Evolutionary conservation across 2,888 invertebrate species (phyloP), one percentile per base, ranked within the genome.

Genomic region (Anorthoa munda): DNA sequence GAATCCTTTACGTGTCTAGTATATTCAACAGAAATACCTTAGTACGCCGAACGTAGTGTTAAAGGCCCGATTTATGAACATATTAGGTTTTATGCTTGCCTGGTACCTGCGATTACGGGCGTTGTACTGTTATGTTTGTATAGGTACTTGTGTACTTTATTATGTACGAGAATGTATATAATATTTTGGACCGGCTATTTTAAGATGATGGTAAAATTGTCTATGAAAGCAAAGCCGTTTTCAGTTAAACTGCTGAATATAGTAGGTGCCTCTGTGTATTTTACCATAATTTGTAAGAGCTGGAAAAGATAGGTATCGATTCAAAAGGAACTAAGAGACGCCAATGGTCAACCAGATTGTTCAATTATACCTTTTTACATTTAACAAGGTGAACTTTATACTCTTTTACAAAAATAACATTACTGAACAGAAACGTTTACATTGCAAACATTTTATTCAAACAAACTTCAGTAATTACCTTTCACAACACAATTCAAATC

Each of bases 51-150:
- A 74, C 79, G 83, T 84, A 82, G 86, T 87, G 86, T 81, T 86
- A 85, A 86, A 88, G 83, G 85, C 82, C 64, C 84, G 86, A 89
- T 89, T 89, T 86, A 88, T 83, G 82, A 68, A 84, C 77, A 79
- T 86, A 86, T 93, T 90, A 86, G 85, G 87, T 92, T 92, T 91
- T 90, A 93, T 90, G 90, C 31, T 78, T 72, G 79, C 89, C 87
- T 89, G 88, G 91, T 88, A 90, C 89, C 85, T 86, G 87, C 83
- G 86, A 89, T 90, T 87, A 88, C 76, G 77, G 73, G 21, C 26
- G 77, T 68, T 72, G 68, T 74, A 72, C 73, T 79, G 70, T 72
- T 80, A 65, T 82, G 69, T 84, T 80, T 85, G 68, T 71, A 53
- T n/a, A 75, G 60, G 69, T 68, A 59, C 56, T 68, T 63, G 53